Evolutionary conservation across 2,888 invertebrate species (phyloP).

Genomic region (Tortricodes alternella): DNA sequence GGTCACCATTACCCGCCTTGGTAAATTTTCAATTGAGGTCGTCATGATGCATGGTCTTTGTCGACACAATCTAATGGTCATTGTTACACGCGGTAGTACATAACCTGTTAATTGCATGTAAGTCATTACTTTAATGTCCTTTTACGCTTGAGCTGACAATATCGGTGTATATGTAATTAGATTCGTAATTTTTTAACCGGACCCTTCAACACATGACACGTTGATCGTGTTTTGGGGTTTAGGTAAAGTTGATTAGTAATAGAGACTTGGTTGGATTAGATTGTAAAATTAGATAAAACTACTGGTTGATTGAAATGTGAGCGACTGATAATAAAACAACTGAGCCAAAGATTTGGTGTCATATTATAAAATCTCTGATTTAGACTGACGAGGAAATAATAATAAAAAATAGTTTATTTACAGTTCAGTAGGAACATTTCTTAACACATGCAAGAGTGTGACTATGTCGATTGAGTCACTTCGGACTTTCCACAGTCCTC

Average conservation of each 20-base stretch:
- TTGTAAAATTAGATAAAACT: constrained; percentile 1
- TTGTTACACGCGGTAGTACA: constrained; percentile 25
- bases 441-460: too few species aligned
- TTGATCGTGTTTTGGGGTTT: constrained; percentile 20
- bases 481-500: too few species aligned
- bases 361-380: too few species aligned
- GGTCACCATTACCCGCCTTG: too few species aligned
- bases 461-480: too few species aligned
- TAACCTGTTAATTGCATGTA: constrained; percentile 21
- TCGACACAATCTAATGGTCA: constrained; percentile 3
- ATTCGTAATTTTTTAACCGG: constrained; percentile 24
- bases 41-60: background rate
- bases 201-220: constrained; percentile 22
- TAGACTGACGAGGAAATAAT: too few species aligned
- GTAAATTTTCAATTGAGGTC: background rate
- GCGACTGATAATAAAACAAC: too few species aligned
- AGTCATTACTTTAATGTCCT: constrained; percentile 35
- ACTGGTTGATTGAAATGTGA: constrained; percentile 14
- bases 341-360: too few species aligned
- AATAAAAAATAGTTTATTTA: too few species aligned
- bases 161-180: constrained; percentile 28
- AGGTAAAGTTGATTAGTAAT: constrained; percentile 19
- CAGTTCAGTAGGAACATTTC: too few species aligned
- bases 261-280: too few species aligned
- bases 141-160: constrained; percentile 39